phyloP scores from a whole-genome alignment of 2,888 invertebrate species.

The Synergus laeviventris region DNA sequence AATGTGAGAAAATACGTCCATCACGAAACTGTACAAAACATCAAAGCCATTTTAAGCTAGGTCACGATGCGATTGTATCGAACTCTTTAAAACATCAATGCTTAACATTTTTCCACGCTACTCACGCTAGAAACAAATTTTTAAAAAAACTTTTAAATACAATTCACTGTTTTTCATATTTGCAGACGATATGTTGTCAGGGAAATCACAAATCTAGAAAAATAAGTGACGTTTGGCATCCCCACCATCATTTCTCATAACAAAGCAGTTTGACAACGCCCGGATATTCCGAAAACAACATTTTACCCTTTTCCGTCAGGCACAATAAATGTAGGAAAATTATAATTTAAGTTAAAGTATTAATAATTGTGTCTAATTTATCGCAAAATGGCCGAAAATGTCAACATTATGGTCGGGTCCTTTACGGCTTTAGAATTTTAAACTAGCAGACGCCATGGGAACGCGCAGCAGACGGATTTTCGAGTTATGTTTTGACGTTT shows the following conservation, averaged over 20 bases:
- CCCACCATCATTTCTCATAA: not conserved
- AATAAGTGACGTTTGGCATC: not conserved
- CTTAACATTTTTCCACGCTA: not conserved
- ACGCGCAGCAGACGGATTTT: slow-evolving; percentile 76
- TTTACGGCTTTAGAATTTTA: slow-evolving; percentile 58
- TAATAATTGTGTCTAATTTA: not conserved
- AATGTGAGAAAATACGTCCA: not conserved
- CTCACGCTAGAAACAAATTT: not conserved
- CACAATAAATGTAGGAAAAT: not conserved
- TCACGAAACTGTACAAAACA: not conserved
- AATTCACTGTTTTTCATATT: not conserved
- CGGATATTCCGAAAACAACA: not conserved
- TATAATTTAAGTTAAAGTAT: not conserved
- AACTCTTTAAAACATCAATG: not conserved
- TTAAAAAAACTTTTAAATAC: not conserved
- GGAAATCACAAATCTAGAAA: not conserved
- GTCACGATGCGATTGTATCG: not conserved
- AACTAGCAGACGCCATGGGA: slow-evolving; percentile 76
- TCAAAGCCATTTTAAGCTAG: slow-evolving; percentile 9
- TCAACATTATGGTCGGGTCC: not conserved
- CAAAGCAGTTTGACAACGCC: slow-evolving; percentile 29
- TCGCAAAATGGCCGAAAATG: not conserved
- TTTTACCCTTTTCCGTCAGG: not conserved
- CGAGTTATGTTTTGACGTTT: slow-evolving; percentile 48
- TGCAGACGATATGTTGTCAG: not conserved